phyloP scores from a whole-genome alignment of 2,888 invertebrate species.

The Ceratothoa steindachneri region DNA sequence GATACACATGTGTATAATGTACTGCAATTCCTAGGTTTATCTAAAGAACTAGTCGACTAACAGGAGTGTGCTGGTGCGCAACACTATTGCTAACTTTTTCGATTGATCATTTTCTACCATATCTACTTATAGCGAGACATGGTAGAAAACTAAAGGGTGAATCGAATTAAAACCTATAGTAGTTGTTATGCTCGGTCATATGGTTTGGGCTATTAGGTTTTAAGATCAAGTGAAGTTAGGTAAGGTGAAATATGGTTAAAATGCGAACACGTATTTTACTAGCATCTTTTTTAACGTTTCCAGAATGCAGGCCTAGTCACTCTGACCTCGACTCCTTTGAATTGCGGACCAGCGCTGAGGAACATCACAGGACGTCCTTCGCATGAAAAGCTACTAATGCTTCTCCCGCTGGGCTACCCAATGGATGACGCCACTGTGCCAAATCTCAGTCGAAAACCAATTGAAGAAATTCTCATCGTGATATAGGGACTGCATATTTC shows the following conservation, averaged over 20 bases:
- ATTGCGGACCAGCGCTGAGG: constrained; percentile 77
- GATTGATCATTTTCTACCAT: no score
- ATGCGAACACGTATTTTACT: neutral
- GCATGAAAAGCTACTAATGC: constrained; percentile 73
- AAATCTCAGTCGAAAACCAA: constrained; percentile 66
- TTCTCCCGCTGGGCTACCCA: constrained; percentile 83
- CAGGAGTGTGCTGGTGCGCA: no score
- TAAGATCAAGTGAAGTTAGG: no score
- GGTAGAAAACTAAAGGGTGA: no score
- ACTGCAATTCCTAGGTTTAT: no score
- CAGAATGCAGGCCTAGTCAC: constrained; percentile 81
- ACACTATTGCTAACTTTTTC: no score
- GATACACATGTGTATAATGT: no score
- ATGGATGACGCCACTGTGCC: constrained; percentile 72
- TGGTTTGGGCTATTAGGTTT: no score
- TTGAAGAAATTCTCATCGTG: constrained; percentile 67
- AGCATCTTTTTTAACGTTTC: constrained; percentile 49
- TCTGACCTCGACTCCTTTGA: constrained; percentile 82
- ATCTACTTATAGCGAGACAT: no score
- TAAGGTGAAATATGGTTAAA: neutral
- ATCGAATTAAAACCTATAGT: no score
- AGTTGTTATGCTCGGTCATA: no score
- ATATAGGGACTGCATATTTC: constrained; percentile 4
- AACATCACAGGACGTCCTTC: constrained; percentile 69
- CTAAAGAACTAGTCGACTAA: no score